phyloP scores from a whole-genome alignment of 2,113 vertebrate genomes.

The Copsychus sechellarum region DNA sequence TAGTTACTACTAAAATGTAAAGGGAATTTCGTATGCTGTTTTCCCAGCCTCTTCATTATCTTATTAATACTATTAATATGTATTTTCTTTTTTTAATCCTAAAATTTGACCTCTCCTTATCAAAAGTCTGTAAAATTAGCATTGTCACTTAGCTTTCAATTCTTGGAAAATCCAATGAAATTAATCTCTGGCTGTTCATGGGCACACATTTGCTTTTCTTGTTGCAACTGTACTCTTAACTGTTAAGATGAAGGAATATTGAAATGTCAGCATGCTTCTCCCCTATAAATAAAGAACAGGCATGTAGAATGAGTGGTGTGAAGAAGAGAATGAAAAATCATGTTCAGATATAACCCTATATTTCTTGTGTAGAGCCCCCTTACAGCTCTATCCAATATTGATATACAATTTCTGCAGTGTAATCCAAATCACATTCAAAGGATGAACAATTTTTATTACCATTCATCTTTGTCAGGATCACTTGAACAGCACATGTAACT shows the following conservation, averaged over 20 bases:
- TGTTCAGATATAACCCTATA: not conserved
- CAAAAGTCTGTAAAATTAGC: not conserved
- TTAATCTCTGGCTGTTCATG: not conserved
- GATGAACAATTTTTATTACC: not conserved
- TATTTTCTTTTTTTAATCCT: not conserved
- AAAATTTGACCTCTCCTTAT: not conserved
- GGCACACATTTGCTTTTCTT: not conserved
- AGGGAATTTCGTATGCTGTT: not conserved
- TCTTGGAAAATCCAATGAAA: conserved; percentile 13
- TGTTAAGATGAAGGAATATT: conserved; percentile 10
- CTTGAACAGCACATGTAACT: not conserved
- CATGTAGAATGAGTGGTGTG: not conserved
- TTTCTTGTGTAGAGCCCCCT: not conserved
- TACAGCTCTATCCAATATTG: not conserved
- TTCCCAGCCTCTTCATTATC: not conserved
- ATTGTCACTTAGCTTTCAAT: not conserved
- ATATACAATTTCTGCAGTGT: conserved; percentile 32
- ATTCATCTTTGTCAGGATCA: conserved; percentile 17
- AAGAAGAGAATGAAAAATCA: conserved; percentile 24
- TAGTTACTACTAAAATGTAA: not conserved
- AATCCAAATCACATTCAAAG: conserved; percentile 23
- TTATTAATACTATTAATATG: not conserved
- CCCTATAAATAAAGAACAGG: conserved; percentile 55
- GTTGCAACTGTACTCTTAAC: conserved; percentile 13
- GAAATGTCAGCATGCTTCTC: conserved; percentile 34